Base-by-base conservation (phyloP, 53 echinoderm and acorn worm genomes). In the Apostichopus leukothele region DNA sequence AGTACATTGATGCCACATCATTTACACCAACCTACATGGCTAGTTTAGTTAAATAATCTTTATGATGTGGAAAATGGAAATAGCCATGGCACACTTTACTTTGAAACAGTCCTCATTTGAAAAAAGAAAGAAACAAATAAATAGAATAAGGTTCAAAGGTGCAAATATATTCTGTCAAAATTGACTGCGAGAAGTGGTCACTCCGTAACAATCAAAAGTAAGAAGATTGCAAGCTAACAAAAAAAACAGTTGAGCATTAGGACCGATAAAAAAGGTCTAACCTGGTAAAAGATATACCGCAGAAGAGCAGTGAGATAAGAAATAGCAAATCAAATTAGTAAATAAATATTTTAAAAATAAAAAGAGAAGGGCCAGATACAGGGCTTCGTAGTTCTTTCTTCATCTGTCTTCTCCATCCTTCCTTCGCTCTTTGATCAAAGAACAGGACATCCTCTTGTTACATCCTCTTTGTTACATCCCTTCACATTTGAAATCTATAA, bases 351-450 rank as follows among this genome's bases (percentile, higher is more conserved):
- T 71, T 19, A 71, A 71, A 71, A 71, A 71, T 71, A 71, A 71
- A 71, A 71, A 71, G 18, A 71, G 71, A 71, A 71, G 71, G 71
- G 71, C 71, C 71, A 71, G 71, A 71, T 71, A 71, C 71, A 71
- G 71, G 71, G 71, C 71, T 16, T 71, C 18, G 19, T 71, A 5
- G 18, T 71, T 71, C 20, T 71, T 71, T n/a, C 18, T 71, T 71
- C 71, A 71, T n/a, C 71, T 71, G 71, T 71, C 71, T 71, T 71
- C 71, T 71, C 71, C 1, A 6, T n/a, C 71, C 18, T 71, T 71
- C 71, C 71, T 71, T 14, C 21, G 18, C 71, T 71, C 71, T 71
- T 39, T 9, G 57, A 9, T 9, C 14, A 21, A 71, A 21, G 71
- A 71, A n/a, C 71, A 71, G 71, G 71, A 19, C n/a, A 10, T 57